phyloP scores from a whole-genome alignment of 2,113 vertebrate genomes.

The Colius striatus region DNA sequence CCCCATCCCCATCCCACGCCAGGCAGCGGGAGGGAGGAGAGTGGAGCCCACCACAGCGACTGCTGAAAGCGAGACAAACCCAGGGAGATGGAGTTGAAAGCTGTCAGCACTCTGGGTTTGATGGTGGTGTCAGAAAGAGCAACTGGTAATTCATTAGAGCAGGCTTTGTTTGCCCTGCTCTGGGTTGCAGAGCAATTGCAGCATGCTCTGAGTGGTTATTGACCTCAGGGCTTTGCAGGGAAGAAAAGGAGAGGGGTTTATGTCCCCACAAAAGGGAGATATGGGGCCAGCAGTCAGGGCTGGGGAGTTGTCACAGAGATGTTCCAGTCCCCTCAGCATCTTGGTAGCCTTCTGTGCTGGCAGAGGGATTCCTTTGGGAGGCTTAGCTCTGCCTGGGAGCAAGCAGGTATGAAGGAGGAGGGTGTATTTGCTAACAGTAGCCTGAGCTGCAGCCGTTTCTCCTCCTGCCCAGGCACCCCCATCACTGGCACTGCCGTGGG shows the following conservation, averaged over 20 bases:
- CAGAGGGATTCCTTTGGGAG: neutral
- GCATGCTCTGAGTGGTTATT: neutral
- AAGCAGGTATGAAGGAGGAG: rapidly evolving
- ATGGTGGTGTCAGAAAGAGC: neutral
- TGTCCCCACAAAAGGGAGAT: neutral
- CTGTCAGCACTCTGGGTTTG: neutral
- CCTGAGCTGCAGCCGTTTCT: neutral
- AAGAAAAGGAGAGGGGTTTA: neutral
- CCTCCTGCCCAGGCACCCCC: too few species aligned
- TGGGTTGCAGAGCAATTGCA: neutral
- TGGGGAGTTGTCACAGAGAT: too few species aligned
- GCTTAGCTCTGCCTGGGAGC: rapidly evolving
- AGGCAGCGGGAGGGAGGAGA: neutral
- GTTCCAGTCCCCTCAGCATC: too few species aligned
- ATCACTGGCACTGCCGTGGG: neutral
- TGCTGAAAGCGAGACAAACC: neutral
- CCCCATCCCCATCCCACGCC: too few species aligned
- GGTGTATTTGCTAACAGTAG: neutral
- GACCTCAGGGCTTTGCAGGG: neutral
- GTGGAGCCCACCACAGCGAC: neutral
- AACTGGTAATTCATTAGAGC: neutral
- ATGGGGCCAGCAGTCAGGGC: neutral
- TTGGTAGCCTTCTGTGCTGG: neutral
- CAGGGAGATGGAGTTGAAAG: neutral
- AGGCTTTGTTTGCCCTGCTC: neutral